Evolutionary conservation across 2,113 vertebrate species (phyloP).

Genomic region (Mixornis gularis): DNA sequence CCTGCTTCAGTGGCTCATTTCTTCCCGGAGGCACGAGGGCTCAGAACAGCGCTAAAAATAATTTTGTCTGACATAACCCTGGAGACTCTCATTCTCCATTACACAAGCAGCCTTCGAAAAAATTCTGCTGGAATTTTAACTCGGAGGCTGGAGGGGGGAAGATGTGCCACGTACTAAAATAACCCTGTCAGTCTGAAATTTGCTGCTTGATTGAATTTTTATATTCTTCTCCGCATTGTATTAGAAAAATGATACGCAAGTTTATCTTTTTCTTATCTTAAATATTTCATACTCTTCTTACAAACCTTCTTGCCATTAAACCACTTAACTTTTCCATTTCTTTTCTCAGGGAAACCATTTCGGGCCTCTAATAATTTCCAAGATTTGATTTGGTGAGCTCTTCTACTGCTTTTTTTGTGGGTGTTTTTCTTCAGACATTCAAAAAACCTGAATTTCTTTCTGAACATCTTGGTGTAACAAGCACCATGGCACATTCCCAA

Average conservation of each 20-base stretch:
- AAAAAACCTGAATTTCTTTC: neutral
- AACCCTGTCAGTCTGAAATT: neutral
- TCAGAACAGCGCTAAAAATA: slow-evolving; percentile 47
- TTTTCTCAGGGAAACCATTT: neutral
- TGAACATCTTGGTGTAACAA: neutral
- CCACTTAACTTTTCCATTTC: neutral
- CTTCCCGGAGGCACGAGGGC: slow-evolving; percentile 33
- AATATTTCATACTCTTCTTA: neutral
- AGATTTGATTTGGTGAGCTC: neutral
- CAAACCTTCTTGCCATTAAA: neutral
- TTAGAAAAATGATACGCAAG: neutral
- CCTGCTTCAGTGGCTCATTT: slow-evolving; percentile 33
- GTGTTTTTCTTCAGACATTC: neutral
- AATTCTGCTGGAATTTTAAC: slow-evolving; percentile 14
- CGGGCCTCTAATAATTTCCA: neutral
- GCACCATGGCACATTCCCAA: neutral
- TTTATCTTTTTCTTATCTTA: neutral
- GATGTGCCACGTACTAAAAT: slow-evolving; percentile 1
- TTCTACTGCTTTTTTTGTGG: neutral
- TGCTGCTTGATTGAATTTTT: neutral
- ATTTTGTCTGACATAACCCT: slow-evolving; percentile 52
- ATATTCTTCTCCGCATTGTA: neutral
- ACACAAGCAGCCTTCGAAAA: slow-evolving; percentile 1
- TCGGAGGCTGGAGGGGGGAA: neutral
- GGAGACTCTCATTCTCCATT: slow-evolving; percentile 19